A percentile compares a stretch with the other conserved stretches of the same genome.
Conservation (phyloP, 2,888 invertebrate genomes). For the Hydrotaea cyrtoneurina region DNA sequence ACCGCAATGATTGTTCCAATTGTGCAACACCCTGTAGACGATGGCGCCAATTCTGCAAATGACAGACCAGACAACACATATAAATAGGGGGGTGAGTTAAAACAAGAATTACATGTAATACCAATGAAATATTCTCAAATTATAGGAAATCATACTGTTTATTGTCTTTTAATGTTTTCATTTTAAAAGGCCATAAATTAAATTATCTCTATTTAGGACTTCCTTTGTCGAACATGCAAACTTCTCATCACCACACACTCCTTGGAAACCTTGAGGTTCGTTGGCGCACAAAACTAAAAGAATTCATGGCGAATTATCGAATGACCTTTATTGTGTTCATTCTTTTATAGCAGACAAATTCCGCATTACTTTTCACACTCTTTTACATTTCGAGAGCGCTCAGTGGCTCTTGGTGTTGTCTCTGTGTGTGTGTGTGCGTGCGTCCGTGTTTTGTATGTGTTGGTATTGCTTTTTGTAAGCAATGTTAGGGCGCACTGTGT, state of each 20-base stretch:
- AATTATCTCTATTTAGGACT: constrained; percentile 48
- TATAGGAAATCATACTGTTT: constrained; percentile 35
- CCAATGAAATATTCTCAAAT: not conserved
- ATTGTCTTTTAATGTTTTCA: constrained; percentile 53
- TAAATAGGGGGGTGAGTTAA: constrained; percentile 6
- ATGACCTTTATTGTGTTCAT: constrained; percentile 51
- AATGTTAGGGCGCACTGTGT: not conserved
- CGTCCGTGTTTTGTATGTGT: not conserved
- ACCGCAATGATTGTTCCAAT: constrained; percentile 81
- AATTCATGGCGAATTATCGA: constrained; percentile 17
- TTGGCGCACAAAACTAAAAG: not conserved
- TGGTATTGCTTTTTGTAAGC: too few species aligned
- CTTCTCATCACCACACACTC: constrained; percentile 34
- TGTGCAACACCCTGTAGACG: constrained; percentile 77
- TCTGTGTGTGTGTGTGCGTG: not conserved
- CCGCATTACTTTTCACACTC: constrained; percentile 2
- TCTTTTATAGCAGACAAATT: constrained; percentile 14
- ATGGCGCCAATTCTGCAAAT: constrained; percentile 79
- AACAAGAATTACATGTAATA: too few species aligned
- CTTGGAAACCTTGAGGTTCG: constrained; percentile 50
- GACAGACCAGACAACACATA: not conserved
- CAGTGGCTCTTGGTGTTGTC: not conserved
- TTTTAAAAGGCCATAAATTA: constrained; percentile 50
- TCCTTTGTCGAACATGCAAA: constrained; percentile 56
- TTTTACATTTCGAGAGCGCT: not conserved